These are phyloP conservation scores for Turritopsis dohrnii DNA, from an alignment of 30 jellyfish, hydroid and myxozoan genomes.

Conservation along the genomic window DNA sequence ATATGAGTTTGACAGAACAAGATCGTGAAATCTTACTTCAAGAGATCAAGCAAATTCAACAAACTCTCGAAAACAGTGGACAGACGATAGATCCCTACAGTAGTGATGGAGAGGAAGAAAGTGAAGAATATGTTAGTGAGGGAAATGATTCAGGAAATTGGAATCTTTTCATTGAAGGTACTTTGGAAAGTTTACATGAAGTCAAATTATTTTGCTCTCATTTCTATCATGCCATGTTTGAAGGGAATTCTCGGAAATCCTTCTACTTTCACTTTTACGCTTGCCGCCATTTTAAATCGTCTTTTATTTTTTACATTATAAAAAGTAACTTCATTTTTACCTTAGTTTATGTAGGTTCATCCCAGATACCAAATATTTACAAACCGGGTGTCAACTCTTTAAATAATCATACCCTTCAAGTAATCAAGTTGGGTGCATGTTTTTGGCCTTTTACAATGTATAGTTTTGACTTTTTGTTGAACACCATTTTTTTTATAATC, in stretches of 20 bases:
- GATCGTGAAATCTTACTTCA: slow-evolving; percentile 47
- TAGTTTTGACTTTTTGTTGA: too few species aligned
- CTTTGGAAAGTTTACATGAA: neutral
- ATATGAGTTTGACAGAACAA: slow-evolving; percentile 40
- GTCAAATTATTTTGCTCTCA: neutral
- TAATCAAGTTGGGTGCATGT: too few species aligned
- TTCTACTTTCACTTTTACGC: neutral
- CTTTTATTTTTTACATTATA: neutral
- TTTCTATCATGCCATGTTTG: neutral
- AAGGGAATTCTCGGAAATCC: neutral
- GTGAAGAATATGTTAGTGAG: neutral
- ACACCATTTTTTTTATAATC: too few species aligned
- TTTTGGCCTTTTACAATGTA: too few species aligned
- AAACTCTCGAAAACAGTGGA: slow-evolving; percentile 35
- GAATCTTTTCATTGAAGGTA: neutral
- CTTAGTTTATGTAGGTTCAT: too few species aligned
- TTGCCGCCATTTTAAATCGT: neutral
- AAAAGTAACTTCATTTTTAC: neutral
- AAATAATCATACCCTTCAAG: too few species aligned
- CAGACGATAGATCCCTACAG: neutral
- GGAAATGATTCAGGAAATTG: neutral
- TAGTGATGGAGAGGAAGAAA: neutral
- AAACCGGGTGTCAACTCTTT: too few species aligned
- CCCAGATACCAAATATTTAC: too few species aligned
- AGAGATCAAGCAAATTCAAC: slow-evolving; percentile 46